Evolutionary conservation across 2,797 vertebrate species (phyloP).

Genomic region (Hemitrygon akajei): DNA sequence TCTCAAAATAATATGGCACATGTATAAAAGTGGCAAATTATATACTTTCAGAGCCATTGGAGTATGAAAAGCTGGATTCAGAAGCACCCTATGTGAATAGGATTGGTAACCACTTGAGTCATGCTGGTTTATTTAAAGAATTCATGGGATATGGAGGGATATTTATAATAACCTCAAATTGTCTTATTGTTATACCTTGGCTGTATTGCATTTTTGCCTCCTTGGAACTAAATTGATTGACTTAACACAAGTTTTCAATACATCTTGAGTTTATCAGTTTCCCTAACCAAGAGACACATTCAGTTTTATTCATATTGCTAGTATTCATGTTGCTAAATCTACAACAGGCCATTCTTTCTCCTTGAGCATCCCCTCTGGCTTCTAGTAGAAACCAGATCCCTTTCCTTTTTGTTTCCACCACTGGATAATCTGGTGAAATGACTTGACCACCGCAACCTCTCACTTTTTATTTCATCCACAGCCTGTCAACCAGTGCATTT

Average conservation of each 20-base stretch:
- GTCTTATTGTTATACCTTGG: not conserved
- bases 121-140: not conserved
- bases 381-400: not conserved
- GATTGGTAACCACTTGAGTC: not conserved
- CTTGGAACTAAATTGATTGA: not conserved
- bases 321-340: not conserved
- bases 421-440: not conserved
- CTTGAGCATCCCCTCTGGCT: not conserved
- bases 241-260: not conserved
- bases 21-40: not conserved
- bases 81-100: not conserved
- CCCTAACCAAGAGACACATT: not conserved
- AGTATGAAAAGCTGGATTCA: not conserved
- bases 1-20: not conserved
- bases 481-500: too few species aligned
- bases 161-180: not conserved
- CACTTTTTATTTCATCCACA: too few species aligned
- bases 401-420: not conserved
- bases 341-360: not conserved
- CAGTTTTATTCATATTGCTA: not conserved
- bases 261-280: not conserved
- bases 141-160: not conserved
- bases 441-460: not conserved
- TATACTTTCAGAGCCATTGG: not conserved
- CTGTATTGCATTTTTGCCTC: not conserved